These are phyloP conservation scores for Ditylenchus weischeri DNA, from an alignment of 2,888 invertebrate species.

Conservation along the genomic window DNA sequence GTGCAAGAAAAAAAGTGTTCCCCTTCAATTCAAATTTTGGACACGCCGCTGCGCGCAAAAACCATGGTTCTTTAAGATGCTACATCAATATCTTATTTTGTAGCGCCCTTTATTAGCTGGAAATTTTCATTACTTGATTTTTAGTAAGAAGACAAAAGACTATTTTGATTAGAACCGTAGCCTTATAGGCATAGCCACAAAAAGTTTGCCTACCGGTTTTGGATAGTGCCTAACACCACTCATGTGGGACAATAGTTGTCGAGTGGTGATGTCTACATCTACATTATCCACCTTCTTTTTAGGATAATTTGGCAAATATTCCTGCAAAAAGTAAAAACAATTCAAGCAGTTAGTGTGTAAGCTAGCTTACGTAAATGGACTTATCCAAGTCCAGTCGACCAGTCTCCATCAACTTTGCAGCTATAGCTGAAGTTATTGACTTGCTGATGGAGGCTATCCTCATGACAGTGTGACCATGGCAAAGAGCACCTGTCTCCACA, in stretches of 20 bases:
- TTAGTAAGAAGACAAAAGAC: no score
- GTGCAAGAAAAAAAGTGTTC: no score
- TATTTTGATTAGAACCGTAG: no score
- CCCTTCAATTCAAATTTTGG: no score
- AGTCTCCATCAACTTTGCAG: conserved; percentile 63
- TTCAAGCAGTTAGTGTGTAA: conserved; percentile 57
- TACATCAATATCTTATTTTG: no score
- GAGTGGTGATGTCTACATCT: conserved; percentile 63
- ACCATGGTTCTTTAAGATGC: no score
- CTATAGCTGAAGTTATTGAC: conserved; percentile 64
- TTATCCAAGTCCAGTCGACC: conserved; percentile 64
- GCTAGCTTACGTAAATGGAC: conserved; percentile 27
- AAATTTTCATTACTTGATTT: no score
- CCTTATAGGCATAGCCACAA: no score
- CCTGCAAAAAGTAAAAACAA: conserved; percentile 64
- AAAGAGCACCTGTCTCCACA: conserved; percentile 63
- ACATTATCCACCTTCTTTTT: conserved; percentile 62
- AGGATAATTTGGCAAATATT: conserved; percentile 65
- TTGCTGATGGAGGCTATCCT: conserved; percentile 68
- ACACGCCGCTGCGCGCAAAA: no score
- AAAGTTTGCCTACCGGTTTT: conserved; percentile 16
- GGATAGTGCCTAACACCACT: conserved; percentile 66
- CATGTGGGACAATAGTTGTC: conserved; percentile 64
- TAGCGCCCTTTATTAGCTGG: no score
- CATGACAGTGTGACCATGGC: conserved; percentile 60